Conservation (phyloP, 2,113 vertebrate species). For the Opisthocomus hoazin region DNA sequence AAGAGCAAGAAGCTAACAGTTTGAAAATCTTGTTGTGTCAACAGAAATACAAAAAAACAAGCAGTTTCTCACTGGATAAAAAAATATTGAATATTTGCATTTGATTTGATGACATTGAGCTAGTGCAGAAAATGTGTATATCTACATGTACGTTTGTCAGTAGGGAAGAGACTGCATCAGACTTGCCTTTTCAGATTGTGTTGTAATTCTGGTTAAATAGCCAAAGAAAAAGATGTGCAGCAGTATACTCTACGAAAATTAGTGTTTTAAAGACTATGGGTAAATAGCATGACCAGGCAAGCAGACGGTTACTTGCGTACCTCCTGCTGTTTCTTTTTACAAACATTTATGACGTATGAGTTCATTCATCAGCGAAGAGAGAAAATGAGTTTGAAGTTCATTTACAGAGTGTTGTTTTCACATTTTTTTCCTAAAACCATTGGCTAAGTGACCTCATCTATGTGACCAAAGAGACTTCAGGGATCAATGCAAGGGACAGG, state of each 20-base stretch:
- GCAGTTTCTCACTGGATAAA: neutral
- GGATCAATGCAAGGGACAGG: neutral
- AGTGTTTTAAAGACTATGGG: neutral
- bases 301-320: neutral
- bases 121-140: neutral
- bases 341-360: accelerated
- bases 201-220: neutral
- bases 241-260: neutral
- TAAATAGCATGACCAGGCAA: neutral
- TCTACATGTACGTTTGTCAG: neutral
- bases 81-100: neutral
- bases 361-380: neutral
- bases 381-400: neutral
- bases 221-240: neutral
- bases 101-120: neutral
- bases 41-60: neutral
- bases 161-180: neutral
- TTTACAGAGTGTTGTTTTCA: neutral
- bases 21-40: neutral
- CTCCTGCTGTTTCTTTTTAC: neutral
- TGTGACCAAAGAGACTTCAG: neutral
- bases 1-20: neutral
- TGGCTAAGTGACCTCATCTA: neutral
- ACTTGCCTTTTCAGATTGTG: neutral
- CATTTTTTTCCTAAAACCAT: neutral